These are phyloP conservation scores for Bryconaethiops microstoma DNA, from an alignment of 2,797 vertebrate genomes.

Conservation along the genomic window DNA sequence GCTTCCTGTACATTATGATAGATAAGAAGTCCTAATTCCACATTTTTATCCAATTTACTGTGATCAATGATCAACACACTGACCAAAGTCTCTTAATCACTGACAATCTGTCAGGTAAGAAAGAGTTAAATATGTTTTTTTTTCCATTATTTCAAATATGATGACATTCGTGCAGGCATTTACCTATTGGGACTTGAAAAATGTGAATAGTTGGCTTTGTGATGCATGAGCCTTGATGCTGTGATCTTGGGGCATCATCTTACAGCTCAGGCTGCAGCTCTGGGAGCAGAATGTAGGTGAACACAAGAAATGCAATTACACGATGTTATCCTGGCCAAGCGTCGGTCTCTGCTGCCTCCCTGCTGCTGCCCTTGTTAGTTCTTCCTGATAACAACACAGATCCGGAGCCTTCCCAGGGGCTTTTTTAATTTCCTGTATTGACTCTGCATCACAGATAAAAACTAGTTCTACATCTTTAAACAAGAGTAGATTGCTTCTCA, in stretches of 20 bases:
- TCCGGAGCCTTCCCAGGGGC: conserved; percentile 23
- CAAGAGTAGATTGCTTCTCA: conserved; percentile 37
- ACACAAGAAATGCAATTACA: conserved; percentile 29
- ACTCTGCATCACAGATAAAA: conserved; percentile 46
- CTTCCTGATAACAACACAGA: conserved; percentile 38
- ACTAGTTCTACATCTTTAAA: conserved; percentile 48
- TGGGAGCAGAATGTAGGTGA: conserved; percentile 23
- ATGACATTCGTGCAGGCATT: background rate
- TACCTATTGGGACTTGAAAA: conserved; percentile 11
- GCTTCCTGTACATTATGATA: too few relatives aligned
- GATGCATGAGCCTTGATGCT: conserved; percentile 28
- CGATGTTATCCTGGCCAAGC: conserved; percentile 4
- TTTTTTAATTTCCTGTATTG: conserved; percentile 58
- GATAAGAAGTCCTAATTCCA: background rate
- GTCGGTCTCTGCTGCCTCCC: conserved; percentile 44
- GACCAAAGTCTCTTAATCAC: background rate
- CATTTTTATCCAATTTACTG: background rate
- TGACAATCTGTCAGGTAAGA: background rate
- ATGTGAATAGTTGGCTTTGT: conserved; percentile 9
- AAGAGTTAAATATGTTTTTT: background rate
- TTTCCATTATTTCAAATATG: too few relatives aligned
- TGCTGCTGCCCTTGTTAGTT: conserved; percentile 45
- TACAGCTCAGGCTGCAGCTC: background rate
- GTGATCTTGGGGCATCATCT: conserved; percentile 16
- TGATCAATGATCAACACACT: background rate